Base-by-base conservation (phyloP, 2,113 vertebrate species). In the Nansenia antarctica region DNA sequence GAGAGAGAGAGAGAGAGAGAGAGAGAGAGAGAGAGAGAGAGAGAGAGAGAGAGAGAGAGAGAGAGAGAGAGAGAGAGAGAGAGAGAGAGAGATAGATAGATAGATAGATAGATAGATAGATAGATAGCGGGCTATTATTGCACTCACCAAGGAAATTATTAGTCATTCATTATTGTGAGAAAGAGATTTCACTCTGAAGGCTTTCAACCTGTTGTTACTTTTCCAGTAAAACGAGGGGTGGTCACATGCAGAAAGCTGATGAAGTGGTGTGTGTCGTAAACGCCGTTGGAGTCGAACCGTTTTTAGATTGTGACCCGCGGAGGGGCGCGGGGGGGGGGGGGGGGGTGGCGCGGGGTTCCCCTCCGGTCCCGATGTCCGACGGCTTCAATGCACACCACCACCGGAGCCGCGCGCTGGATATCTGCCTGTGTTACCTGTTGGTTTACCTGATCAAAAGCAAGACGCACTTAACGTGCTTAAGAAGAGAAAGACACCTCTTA, bases 241-340 rank as follows among this genome's bases (percentile, higher is more conserved):
- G 34, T 37, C 24, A 42, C 24, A 26, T n/a, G n/a, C n/a, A n/a
- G 18, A 39, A 9, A 34, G 32, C 12, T n/a, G 39, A 67, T 61
- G 35, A 18, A 42, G 6, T 24, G 32, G 32, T 6, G 47, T 5
- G 11, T 31, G 45, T 20, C 45, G 35, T 65, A 45, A 72, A 22
- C 18, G 31, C 27, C 49, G 18, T 7, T n/a, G 18, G 32, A n/a
- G 52, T 65, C 14, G 26, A 45, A 65, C 61, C 32, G 53, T 32
- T 69, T 55, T 45, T 31, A 65, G 70, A 67, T 81, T 81, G 71
- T 54, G 76, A 55, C 35, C 52, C 42, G 54, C 24, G 34, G 20
- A 22, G 31, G 47, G 39, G 61, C 26, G 47, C 9, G 9, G 29
- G 27, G 27, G 22, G 12, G 5, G 26, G 9, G 53, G 18, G 5